Base-by-base conservation (phyloP, 1,140 invertebrate genomes). In the Euschistus heros region DNA sequence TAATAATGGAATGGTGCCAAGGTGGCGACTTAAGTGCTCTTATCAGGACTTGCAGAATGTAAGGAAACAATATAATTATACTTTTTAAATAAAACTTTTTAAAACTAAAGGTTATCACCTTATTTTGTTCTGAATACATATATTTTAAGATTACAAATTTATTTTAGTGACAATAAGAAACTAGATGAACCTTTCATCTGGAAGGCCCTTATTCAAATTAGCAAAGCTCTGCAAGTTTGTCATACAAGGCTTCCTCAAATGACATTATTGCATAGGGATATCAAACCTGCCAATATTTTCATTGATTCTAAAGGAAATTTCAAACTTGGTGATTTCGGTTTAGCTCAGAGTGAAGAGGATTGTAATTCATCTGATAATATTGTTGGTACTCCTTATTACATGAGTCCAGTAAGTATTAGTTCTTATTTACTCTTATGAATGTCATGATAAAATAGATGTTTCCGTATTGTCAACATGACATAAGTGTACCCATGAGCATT, bases 271-370 rank as follows among this genome's bases (percentile, higher is more conserved):
- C 70, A 72, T 60, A 54, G 70, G 27, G 86, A 89, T 72, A 87
- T 89, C 62, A 89, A 89, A 74, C 87, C 88, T 47, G 87, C 87
- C 4, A 91, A 91, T 75, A 85, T 91, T 2, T 91, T 91, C 72
- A 81, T 91, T 10, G 89, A 86, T 47, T 77, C 79, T 14, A 74
- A 81, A 54, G 86, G 86, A 15, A 79, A 85, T 47, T 86, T 87
- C 0, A 91, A 91, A 74, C 73, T 91, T 10, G 88, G 88, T 2
- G 88, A 91, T 75, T 80, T 91, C 46, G 88, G 88, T 0, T 74
- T 91, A 15, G 86, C 86, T 18, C 4, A 72, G 86, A 61, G 80
- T 80, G 62, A 83, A 64, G 78, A 78, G 37, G 79, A 71, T 2
- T 54, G 69, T 15, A 79, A 42, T 14, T 66, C 30, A 50, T 86